Percentiles rank a stretch among this genome's conserved stretches.
Conservation (phyloP, 2,888 invertebrate genomes). For the Platycheirus rosarum region DNA sequence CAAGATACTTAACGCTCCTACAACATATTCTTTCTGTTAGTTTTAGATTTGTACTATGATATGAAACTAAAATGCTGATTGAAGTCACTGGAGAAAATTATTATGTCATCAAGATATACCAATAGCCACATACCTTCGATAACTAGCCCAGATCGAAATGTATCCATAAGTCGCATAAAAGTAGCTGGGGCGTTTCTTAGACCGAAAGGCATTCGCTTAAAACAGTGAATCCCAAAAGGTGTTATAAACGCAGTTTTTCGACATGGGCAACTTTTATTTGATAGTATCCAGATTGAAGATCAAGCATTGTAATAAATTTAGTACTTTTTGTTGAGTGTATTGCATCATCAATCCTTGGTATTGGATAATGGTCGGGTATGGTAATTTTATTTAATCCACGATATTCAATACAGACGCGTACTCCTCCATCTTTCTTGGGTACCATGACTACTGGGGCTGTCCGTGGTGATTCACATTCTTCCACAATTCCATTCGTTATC, state of each 20-base stretch:
- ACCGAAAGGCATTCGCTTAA: conserved; percentile 78
- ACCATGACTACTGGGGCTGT: no score
- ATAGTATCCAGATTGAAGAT: conserved; percentile 78
- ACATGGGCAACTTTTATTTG: conserved; percentile 75
- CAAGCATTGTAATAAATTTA: conserved; percentile 75
- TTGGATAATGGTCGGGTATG: background rate
- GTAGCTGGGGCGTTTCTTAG: conserved; percentile 77
- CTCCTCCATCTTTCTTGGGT: no score
- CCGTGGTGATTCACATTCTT: no score
- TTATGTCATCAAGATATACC: conserved; percentile 2
- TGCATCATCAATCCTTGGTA: conserved; percentile 77
- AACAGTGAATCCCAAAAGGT: conserved; percentile 76
- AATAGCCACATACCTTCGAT: conserved; percentile 1
- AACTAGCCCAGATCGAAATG: conserved; percentile 50
- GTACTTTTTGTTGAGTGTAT: conserved; percentile 56
- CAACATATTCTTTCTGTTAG: conserved; percentile 30
- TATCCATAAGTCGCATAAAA: conserved; percentile 53
- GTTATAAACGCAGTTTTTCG: conserved; percentile 77
- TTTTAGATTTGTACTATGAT: conserved; percentile 23
- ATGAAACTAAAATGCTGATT: conserved; percentile 73
- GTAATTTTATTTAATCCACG: conserved; percentile 2
- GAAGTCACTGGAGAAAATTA: conserved; percentile 21
- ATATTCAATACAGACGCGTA: no score
- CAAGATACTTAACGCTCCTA: conserved; percentile 23
- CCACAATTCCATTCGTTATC: no score